Percentiles rank a stretch among this genome's conserved stretches.
Conservation (phyloP, 2,888 invertebrate genomes). For the Cosmorhoe ocellata region DNA sequence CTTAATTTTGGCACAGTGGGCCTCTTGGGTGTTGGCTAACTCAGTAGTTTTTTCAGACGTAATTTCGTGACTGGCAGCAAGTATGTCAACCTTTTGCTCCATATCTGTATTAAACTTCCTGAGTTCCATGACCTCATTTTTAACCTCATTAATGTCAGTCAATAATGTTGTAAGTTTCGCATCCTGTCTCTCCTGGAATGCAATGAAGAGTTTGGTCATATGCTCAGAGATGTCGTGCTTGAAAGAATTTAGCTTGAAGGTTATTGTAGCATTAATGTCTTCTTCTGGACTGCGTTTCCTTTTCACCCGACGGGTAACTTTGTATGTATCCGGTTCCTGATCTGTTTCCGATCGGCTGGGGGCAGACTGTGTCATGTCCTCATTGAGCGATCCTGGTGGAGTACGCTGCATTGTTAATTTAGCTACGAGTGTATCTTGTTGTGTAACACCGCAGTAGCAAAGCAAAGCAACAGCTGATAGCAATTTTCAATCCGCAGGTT, state of each 20-base stretch:
- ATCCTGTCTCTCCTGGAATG: not conserved
- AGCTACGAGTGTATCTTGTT: too few relatives aligned
- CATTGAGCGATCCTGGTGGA: too few relatives aligned
- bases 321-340: too few relatives aligned
- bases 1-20: not conserved
- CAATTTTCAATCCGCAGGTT: not conserved
- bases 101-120: not conserved
- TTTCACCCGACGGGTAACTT: too few relatives aligned
- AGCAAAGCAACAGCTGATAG: too few relatives aligned
- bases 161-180: not conserved
- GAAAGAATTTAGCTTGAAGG: not conserved
- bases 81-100: not conserved
- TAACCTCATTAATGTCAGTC: not conserved
- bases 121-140: not conserved
- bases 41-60: too few relatives aligned
- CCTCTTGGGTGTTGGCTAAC: not conserved
- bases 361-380: too few relatives aligned
- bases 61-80: not conserved
- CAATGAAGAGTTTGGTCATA: not conserved
- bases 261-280: too few relatives aligned
- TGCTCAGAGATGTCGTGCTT: not conserved
- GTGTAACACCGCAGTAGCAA: too few relatives aligned
- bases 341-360: too few relatives aligned
- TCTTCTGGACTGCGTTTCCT: too few relatives aligned
- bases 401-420: too few relatives aligned